Evolutionary conservation across 2,888 invertebrate genomes (phyloP).

Genomic region (Caenorhabditis sp.): DNA sequence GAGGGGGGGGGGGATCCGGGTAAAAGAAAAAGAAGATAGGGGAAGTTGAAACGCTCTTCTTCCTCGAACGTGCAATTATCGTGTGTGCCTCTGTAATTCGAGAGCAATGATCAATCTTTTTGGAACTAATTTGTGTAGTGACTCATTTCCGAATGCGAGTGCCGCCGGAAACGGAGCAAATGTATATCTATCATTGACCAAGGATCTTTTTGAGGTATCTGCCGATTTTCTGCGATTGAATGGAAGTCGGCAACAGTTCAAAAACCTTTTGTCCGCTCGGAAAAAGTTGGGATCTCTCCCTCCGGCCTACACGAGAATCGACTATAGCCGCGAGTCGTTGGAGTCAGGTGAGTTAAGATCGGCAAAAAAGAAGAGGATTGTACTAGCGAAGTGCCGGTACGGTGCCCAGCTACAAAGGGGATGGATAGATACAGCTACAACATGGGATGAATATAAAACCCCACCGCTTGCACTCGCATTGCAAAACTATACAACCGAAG

Average conservation of each 20-base stretch:
- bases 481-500: not conserved
- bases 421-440: constrained; percentile 15
- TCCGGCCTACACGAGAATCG: constrained; percentile 78
- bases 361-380: constrained; percentile 3
- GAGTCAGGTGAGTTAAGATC: constrained; percentile 67
- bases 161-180: too few species aligned
- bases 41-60: not conserved
- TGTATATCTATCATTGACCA: too few species aligned
- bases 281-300: constrained; percentile 77
- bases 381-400: not conserved
- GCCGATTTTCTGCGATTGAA: constrained; percentile 77
- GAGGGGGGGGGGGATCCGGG: too few species aligned
- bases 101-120: constrained; percentile 1
- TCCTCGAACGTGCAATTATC: constrained; percentile 4
- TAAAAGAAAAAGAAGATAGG: not conserved
- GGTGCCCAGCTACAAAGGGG: not conserved
- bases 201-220: constrained; percentile 70
- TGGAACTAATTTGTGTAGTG: too few species aligned
- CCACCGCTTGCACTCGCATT: too few species aligned
- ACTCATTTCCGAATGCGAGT: not conserved
- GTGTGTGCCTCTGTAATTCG: not conserved
- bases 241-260: constrained; percentile 77
- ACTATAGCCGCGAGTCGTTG: constrained; percentile 76
- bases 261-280: constrained; percentile 75
- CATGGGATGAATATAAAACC: constrained; percentile 6